A percentile compares a stretch with the other conserved stretches of the same genome.
phyloP scores from a whole-genome alignment of 1,140 invertebrate species.

The Platyscapa corneri region DNA sequence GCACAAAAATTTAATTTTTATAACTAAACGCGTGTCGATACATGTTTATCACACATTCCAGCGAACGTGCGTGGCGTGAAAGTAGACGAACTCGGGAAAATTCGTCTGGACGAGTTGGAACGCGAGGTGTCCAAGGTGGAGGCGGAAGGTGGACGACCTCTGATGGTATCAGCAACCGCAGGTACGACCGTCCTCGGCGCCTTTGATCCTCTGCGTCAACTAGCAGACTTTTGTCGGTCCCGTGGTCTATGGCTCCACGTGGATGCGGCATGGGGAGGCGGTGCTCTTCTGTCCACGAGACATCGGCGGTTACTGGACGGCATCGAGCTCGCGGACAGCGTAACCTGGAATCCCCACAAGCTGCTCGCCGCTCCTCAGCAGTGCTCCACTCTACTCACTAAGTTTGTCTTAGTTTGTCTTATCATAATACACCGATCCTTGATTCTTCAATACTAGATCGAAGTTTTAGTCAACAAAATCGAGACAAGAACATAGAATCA shows the following conservation, averaged over 20 bases:
- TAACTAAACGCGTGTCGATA: too few species aligned
- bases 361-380: constrained; percentile 91
- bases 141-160: constrained; percentile 81
- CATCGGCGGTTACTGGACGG: constrained; percentile 86
- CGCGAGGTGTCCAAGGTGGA: constrained; percentile 80
- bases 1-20: too few species aligned
- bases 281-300: constrained; percentile 88
- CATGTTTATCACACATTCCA: too few species aligned
- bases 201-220: constrained; percentile 89
- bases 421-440: too few species aligned
- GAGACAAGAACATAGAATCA: too few species aligned
- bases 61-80: constrained; percentile 84
- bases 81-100: constrained; percentile 85
- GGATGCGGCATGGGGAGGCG: constrained; percentile 96
- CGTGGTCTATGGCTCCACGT: constrained; percentile 95
- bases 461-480: too few species aligned
- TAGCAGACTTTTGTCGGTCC: constrained; percentile 88
- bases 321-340: constrained; percentile 88
- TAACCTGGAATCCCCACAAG: constrained; percentile 97
- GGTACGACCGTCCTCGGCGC: constrained; percentile 91
- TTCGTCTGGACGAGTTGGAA: constrained; percentile 84
- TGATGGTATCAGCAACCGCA: constrained; percentile 93
- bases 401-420: too few species aligned
- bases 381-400: constrained; percentile 85
- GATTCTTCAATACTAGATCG: too few species aligned